Evolutionary conservation across 2,113 vertebrate species (phyloP), one percentile per base, ranked within the genome.

Genomic region (Mola mola): DNA sequence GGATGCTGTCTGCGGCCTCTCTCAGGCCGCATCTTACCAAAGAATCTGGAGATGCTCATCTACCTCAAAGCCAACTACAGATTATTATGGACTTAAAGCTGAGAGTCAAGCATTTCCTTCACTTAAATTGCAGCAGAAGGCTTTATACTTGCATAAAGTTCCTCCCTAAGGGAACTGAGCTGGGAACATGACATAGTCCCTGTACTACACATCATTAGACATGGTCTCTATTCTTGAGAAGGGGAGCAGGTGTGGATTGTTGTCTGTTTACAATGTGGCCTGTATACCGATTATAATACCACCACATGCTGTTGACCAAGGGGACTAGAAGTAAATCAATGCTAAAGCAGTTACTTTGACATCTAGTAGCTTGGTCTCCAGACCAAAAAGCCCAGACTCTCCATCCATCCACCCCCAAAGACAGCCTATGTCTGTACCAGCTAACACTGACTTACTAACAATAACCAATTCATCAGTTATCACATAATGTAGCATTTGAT

Each of bases 61-160:
- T 92, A 90, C 87, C 84, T 92, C 81, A 92, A 92, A 81, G 90
- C 90, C 16, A 92, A 92, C 73, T 91, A 89, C 71, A 87, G 82
- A 76, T 72, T 92, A 72, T 81, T 92, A 48, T 92, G 91, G 91
- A 88, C 84, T 36, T 91, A 91, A 60, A 74, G 25, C 8, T 49
- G 13, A 36, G 19, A 44, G 22, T 70, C 6, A 16, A 33, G 17
- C 42, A 17, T 56, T 65, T 64, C 0, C 59, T 48, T 65, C 22
- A 71, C 20, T 15, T 13, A 7, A 61, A 63, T 40, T 42, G 17
- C 38, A 52, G n/a, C 42, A 57, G 8, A 29, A 38, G 21, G 36
- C 40, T 66, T 77, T 76, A 51, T 60, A 33, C 8, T 33, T 60
- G 16, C 50, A 53, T 53, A 48, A 26, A 43, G 58, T 46, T 65